Evolutionary conservation across 2,113 vertebrate species (phyloP).

Genomic region (Plectropomus leopardus): DNA sequence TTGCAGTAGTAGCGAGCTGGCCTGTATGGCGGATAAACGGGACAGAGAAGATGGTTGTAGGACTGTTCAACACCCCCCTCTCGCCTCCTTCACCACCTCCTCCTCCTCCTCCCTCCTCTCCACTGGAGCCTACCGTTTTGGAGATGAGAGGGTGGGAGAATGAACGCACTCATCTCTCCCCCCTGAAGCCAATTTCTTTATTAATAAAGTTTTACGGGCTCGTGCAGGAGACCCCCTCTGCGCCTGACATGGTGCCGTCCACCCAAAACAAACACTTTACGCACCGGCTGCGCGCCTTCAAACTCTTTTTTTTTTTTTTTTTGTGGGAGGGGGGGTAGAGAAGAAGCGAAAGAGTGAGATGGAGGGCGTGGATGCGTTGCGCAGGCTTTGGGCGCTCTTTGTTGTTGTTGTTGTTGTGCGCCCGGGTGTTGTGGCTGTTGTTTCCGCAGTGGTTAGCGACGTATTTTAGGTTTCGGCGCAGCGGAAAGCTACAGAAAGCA

Average conservation of each 20-base stretch:
- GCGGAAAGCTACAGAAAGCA: background rate
- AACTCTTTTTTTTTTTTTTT: background rate
- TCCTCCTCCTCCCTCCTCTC: slow-evolving; percentile 30
- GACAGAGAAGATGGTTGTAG: slow-evolving; percentile 66
- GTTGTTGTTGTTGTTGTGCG: slow-evolving; percentile 32
- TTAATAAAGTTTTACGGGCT: slow-evolving; percentile 41
- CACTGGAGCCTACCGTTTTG: slow-evolving; percentile 45
- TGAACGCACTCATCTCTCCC: background rate
- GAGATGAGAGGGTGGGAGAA: slow-evolving; percentile 48
- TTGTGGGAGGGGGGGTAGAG: no score
- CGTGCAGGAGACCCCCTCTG: background rate
- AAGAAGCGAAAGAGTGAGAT: background rate
- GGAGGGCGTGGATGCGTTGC: slow-evolving; percentile 37
- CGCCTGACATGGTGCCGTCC: background rate
- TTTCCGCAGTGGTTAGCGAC: slow-evolving; percentile 16
- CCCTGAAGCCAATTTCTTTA: slow-evolving; percentile 3
- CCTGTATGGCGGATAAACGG: slow-evolving; percentile 67
- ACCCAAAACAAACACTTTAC: slow-evolving; percentile 1
- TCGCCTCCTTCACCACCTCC: slow-evolving; percentile 26
- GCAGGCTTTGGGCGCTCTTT: background rate
- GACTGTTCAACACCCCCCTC: slow-evolving; percentile 36
- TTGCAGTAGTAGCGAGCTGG: slow-evolving; percentile 44
- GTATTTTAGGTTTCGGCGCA: background rate
- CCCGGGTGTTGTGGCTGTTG: slow-evolving; percentile 31
- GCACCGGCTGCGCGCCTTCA: background rate